Evolutionary conservation across 2,113 vertebrate genomes (phyloP).

Genomic region (Paradisaea rubra): DNA sequence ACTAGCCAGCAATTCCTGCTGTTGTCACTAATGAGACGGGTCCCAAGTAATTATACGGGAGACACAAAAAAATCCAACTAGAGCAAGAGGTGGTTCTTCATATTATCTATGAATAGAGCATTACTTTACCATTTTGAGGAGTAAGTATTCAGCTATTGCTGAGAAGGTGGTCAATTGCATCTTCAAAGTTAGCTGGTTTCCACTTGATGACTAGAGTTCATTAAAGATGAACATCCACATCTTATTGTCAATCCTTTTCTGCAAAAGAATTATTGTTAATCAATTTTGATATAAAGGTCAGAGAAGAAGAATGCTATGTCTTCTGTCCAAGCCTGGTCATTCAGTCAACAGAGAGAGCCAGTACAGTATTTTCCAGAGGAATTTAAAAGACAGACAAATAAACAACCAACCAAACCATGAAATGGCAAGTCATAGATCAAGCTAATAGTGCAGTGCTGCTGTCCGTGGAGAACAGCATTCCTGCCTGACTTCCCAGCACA

Average conservation of each 20-base stretch:
- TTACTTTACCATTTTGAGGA: background rate
- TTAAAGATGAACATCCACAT: constrained; percentile 12
- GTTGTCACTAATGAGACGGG: background rate
- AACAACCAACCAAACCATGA: background rate
- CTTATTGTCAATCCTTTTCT: constrained; percentile 36
- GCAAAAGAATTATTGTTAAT: constrained; percentile 43
- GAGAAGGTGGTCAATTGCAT: background rate
- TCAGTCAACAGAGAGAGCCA: background rate
- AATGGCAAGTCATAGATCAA: constrained; percentile 28
- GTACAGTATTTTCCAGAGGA: constrained; percentile 15
- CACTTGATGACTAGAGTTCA: background rate
- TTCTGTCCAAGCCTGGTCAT: background rate
- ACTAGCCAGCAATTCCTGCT: background rate
- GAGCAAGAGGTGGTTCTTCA: background rate
- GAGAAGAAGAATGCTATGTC: constrained; percentile 1
- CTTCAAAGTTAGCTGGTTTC: background rate
- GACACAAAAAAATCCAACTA: background rate
- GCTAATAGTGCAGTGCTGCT: background rate
- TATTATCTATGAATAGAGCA: background rate
- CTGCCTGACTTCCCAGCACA: background rate
- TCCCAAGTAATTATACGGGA: background rate
- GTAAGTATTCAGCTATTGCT: background rate
- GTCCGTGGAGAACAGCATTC: background rate
- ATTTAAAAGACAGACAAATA: constrained; percentile 31
- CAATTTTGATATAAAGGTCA: constrained; percentile 52